Evolutionary conservation across 2,113 vertebrate species (phyloP), one percentile per base, ranked within the genome.

Genomic region (Rhinopomastus cyanomelas): DNA sequence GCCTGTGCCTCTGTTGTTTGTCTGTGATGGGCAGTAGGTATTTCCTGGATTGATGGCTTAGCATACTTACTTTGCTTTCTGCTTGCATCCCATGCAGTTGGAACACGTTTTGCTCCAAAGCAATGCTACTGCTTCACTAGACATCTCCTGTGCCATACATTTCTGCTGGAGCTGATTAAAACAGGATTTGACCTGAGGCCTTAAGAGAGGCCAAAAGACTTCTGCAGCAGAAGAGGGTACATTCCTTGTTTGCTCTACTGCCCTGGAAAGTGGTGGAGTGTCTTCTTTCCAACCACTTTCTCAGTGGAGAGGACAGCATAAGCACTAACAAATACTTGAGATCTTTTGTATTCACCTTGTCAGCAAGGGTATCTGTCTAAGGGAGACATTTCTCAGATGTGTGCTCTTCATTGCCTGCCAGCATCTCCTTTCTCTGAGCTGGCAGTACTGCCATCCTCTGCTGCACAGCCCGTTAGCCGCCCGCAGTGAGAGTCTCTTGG

Each of bases 401-500:
- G 3, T 53, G 88, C 32, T 66, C 67, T 65, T 69, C n/a, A 19
- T 20, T 1, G 7, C 51, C 85, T 56, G 37, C 55, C 4, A 3
- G 34, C 75, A 37, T 14, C 48, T 83, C 85, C 39, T 64, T 60
- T 11, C 68, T 59, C 29, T 0, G 11, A 10, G 48, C 42, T 0
- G 0, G 15, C 1, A 3, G 34, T 3, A 5, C 27, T 62, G 32
- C 27, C 1, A 2, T 74, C 27, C 48, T 64, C 37, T n/a, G 49
- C 64, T 44, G 49, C 2, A 0, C 81, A 88, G 69, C 32, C 36
- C 23, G 42, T 16, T 42, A 9, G 55, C 53, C 65, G 5, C 79
- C 64, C 0, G 0, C 0, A 0, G 55, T 0, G 1, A 4, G 11
- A 46, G 56, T 32, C 37, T 59, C 53, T 57, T 32, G 64, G 37